Percentiles rank a stretch among this genome's conserved stretches.
These are phyloP conservation scores for Deroplatys truncata DNA, from an alignment of 2,888 invertebrate species.

Conservation along the genomic window DNA sequence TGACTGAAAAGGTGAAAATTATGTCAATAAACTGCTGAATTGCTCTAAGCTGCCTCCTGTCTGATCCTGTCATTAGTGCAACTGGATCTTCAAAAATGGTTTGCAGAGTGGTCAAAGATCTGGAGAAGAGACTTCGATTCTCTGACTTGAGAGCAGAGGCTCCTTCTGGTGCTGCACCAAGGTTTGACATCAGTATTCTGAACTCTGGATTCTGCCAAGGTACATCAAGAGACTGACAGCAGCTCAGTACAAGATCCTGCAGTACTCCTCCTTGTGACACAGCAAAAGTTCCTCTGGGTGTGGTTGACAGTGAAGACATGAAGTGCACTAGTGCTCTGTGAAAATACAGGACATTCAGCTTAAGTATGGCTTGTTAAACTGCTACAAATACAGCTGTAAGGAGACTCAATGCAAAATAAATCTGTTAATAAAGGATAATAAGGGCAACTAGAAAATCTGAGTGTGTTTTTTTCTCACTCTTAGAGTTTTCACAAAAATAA, in stretches of 20 bases:
- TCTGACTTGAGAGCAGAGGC: background rate
- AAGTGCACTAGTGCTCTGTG: background rate
- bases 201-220: constrained; percentile 10
- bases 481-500: no score
- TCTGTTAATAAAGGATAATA: no score
- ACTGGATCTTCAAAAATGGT: constrained; percentile 2
- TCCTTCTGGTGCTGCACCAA: background rate
- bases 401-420: no score
- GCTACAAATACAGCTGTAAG: no score
- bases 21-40: constrained; percentile 13
- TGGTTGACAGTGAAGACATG: background rate
- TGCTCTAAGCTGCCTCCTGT: background rate
- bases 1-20: background rate
- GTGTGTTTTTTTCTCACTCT: no score
- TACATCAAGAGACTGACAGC: background rate
- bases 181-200: background rate
- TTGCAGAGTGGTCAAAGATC: background rate
- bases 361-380: no score
- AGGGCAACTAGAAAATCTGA: no score
- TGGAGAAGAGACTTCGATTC: background rate
- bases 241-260: background rate
- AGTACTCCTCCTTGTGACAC: background rate
- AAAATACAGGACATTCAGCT: background rate
- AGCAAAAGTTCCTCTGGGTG: background rate
- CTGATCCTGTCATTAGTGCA: constrained; percentile 10